phyloP scores from a whole-genome alignment of 2,888 invertebrate species.

The Brachycybe producta region DNA sequence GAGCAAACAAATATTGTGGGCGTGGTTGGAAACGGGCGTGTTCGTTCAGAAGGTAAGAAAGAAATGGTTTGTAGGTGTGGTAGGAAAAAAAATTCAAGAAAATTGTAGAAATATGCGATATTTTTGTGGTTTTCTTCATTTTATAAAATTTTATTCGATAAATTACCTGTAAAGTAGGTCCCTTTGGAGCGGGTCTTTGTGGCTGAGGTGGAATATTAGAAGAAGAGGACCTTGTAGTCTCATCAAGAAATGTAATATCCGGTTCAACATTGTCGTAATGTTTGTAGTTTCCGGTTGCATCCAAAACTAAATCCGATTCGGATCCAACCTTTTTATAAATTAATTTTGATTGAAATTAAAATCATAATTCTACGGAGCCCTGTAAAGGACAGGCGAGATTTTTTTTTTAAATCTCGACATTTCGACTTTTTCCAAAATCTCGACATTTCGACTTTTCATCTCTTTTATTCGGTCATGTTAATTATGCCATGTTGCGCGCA shows the following conservation, averaged over 20 bases:
- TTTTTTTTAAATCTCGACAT: too few species aligned
- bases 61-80: too few species aligned
- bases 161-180: slow-evolving; percentile 6
- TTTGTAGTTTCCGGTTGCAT: slow-evolving; percentile 49
- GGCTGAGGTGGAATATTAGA: slow-evolving; percentile 26
- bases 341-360: too few species aligned
- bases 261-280: slow-evolving; percentile 50
- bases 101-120: not conserved
- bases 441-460: too few species aligned
- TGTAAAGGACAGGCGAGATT: too few species aligned
- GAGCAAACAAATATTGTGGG: too few species aligned
- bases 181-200: slow-evolving; percentile 26
- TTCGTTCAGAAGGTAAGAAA: too few species aligned
- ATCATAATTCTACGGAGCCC: too few species aligned
- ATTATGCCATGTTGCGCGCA: too few species aligned
- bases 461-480: too few species aligned
- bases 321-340: slow-evolving; percentile 43
- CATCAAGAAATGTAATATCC: slow-evolving; percentile 33
- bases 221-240: slow-evolving; percentile 7
- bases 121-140: not conserved
- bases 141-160: not conserved
- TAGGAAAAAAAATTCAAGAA: not conserved
- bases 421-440: too few species aligned
- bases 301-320: slow-evolving; percentile 49
- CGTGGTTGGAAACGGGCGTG: too few species aligned